A percentile compares a stretch with the other conserved stretches of the same genome.
These are phyloP conservation scores for Zaprionus tsacasi DNA, from an alignment of 1,140 invertebrate species.

Conservation along the genomic window DNA sequence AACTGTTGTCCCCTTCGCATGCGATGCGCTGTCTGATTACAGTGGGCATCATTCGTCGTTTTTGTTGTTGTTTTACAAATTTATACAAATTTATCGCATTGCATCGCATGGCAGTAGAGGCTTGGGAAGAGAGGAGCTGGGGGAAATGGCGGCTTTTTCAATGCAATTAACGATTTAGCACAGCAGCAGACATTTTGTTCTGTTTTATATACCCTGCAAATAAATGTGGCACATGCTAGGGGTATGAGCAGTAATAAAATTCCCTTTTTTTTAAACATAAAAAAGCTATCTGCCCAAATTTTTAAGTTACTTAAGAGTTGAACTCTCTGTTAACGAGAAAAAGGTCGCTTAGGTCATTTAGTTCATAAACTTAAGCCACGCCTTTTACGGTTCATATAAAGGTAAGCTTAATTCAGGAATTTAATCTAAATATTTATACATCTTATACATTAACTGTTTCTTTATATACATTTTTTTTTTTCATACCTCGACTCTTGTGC, in stretches of 20 bases:
- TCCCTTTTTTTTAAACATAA: neutral
- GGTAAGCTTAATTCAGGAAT: too few species aligned
- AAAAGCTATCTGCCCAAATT: too few species aligned
- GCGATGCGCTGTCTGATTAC: conserved; percentile 35
- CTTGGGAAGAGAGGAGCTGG: neutral
- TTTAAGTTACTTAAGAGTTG: too few species aligned
- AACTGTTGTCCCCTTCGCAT: conserved; percentile 45
- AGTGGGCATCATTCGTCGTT: conserved; percentile 14
- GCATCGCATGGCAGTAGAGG: conserved; percentile 36
- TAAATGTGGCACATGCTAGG: neutral
- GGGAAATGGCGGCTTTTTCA: conserved; percentile 42
- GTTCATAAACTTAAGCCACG: too few species aligned
- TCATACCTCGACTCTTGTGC: neutral
- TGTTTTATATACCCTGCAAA: neutral
- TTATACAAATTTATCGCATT: conserved; percentile 73
- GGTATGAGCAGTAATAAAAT: neutral
- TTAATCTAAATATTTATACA: too few species aligned
- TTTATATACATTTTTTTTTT: too few species aligned
- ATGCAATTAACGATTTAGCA: conserved; percentile 78
- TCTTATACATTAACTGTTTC: too few species aligned
- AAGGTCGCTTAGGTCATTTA: too few species aligned
- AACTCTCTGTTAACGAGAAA: too few species aligned
- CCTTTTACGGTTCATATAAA: too few species aligned
- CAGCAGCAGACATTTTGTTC: conserved; percentile 60
- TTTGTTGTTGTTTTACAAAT: conserved; percentile 52